Percentiles rank a stretch among this genome's conserved stretches.
Conservation (phyloP, 2,888 invertebrate genomes). For the Hirtodrosophila cameraria region DNA sequence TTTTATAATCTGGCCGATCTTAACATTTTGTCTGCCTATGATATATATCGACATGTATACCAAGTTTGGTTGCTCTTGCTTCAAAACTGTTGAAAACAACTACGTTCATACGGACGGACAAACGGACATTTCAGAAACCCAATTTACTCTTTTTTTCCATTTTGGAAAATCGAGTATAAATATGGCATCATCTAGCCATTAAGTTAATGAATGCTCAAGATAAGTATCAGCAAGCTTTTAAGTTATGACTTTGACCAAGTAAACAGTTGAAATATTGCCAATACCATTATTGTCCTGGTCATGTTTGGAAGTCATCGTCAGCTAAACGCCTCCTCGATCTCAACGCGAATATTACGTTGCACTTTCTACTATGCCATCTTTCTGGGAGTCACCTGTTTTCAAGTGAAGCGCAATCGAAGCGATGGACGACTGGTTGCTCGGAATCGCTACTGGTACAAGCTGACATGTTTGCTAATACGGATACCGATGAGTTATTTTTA, state of each 20-base stretch:
- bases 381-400: slow-evolving; percentile 52
- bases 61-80: too few relatives aligned
- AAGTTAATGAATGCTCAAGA: too few relatives aligned
- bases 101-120: too few relatives aligned
- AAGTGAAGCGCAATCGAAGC: slow-evolving; percentile 22
- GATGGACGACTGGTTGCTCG: slow-evolving; percentile 38
- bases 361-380: slow-evolving; percentile 44
- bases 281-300: slow-evolving; percentile 44
- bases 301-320: slow-evolving; percentile 43
- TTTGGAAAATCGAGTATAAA: too few relatives aligned
- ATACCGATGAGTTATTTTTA: slow-evolving; percentile 3
- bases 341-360: slow-evolving; percentile 36
- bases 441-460: slow-evolving; percentile 46
- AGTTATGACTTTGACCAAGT: slow-evolving; percentile 35
- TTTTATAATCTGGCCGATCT: too few relatives aligned
- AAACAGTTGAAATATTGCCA: slow-evolving; percentile 37
- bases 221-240: not conserved
- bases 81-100: too few relatives aligned
- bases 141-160: too few relatives aligned
- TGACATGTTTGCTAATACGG: slow-evolving; percentile 40
- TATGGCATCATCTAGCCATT: too few relatives aligned
- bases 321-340: slow-evolving; percentile 35
- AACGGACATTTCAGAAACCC: too few relatives aligned
- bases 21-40: too few relatives aligned
- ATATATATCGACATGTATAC: too few relatives aligned